Conservation (phyloP, 1,140 invertebrate genomes). For the Diorhabda elongata region DNA sequence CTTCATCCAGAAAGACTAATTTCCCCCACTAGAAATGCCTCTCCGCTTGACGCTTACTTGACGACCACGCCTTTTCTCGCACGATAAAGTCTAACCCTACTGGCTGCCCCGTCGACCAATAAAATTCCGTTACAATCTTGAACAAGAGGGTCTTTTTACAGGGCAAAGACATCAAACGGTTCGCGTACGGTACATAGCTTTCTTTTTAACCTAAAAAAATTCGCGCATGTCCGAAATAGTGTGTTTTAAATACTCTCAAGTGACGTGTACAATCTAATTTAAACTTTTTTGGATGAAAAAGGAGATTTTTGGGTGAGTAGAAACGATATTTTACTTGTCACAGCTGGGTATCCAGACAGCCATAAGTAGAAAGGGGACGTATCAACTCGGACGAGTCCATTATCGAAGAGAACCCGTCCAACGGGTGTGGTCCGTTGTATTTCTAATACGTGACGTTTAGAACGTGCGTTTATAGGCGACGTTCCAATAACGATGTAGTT, state of each 20-base stretch:
- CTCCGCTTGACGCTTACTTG: slow-evolving; percentile 6
- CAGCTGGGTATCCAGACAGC: slow-evolving; percentile 28
- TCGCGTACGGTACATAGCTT: slow-evolving; percentile 31
- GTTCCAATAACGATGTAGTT: neutral
- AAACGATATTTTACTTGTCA: slow-evolving; percentile 16
- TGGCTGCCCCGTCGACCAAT: slow-evolving; percentile 33
- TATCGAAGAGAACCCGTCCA: slow-evolving; percentile 25
- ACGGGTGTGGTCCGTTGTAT: slow-evolving; percentile 31
- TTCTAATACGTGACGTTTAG: slow-evolving; percentile 17
- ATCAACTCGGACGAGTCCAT: slow-evolving; percentile 38
- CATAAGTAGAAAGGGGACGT: slow-evolving; percentile 32
- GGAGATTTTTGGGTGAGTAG: slow-evolving; percentile 20
- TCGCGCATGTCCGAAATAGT: slow-evolving; percentile 16
- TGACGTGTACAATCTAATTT: neutral
- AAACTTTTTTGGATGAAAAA: slow-evolving; percentile 7
- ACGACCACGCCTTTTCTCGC: slow-evolving; percentile 10
- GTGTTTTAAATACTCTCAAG: slow-evolving; percentile 6
- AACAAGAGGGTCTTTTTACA: slow-evolving; percentile 38
- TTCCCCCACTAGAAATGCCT: slow-evolving; percentile 26
- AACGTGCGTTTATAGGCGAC: slow-evolving; percentile 17
- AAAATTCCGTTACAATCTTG: slow-evolving; percentile 27
- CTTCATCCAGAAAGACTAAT: neutral
- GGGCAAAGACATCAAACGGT: slow-evolving; percentile 36
- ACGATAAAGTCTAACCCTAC: slow-evolving; percentile 23
- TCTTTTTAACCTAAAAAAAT: slow-evolving; percentile 23